A percentile compares a stretch with the other conserved stretches of the same genome.
Conservation (phyloP, 2,797 vertebrate genomes). For the Sparus aurata region DNA sequence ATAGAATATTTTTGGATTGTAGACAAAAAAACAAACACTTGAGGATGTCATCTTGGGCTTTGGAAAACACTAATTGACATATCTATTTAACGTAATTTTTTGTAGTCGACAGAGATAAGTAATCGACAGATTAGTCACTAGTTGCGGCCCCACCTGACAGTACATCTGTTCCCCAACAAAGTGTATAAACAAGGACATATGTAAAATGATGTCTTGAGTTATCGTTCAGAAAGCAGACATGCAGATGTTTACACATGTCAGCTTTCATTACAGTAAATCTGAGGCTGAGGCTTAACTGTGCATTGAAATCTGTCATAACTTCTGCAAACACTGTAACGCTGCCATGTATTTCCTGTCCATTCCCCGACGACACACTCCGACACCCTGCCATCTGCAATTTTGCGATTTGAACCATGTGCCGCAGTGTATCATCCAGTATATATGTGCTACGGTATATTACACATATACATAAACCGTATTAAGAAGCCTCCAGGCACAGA, state of each 20-base stretch:
- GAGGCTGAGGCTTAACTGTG: not conserved
- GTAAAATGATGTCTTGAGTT: not conserved
- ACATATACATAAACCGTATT: slow-evolving; percentile 5
- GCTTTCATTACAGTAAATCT: not conserved
- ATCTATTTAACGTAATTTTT: too few species aligned
- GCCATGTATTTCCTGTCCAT: slow-evolving; percentile 1
- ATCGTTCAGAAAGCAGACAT: not conserved
- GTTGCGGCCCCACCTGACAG: not conserved
- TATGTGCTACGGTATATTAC: slow-evolving; percentile 3
- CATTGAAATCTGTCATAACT: slow-evolving; percentile 3
- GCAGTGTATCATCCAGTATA: not conserved
- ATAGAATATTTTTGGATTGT: too few species aligned
- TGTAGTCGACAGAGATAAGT: too few species aligned
- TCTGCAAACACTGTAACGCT: slow-evolving; percentile 10
- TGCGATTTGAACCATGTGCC: not conserved
- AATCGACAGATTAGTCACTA: too few species aligned
- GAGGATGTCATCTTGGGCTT: too few species aligned
- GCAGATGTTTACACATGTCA: not conserved
- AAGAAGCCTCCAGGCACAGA: slow-evolving; percentile 22
- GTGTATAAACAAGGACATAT: not conserved
- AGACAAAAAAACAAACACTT: too few species aligned
- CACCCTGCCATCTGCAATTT: slow-evolving; percentile 14
- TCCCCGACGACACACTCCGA: slow-evolving; percentile 17
- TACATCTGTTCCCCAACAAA: not conserved
- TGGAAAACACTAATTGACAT: too few species aligned